phyloP scores from a whole-genome alignment of 2,113 vertebrate genomes.

The Poicephalus gulielmi region DNA sequence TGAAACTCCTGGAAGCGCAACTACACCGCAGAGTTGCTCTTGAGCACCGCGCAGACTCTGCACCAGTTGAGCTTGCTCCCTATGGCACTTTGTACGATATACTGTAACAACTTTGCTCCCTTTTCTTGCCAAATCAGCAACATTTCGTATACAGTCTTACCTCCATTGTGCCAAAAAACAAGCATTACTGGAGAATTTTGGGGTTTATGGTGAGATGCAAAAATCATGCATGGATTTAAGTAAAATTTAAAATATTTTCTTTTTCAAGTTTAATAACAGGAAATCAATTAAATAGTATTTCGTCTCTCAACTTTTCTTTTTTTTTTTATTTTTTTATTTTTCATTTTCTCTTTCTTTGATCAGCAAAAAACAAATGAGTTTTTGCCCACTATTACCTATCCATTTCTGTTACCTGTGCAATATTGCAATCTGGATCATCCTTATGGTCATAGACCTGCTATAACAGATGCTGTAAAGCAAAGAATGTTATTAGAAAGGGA shows the following conservation, averaged over 20 bases:
- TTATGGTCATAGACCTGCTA: not conserved
- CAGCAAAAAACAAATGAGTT: not conserved
- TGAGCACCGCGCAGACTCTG: fast-evolving
- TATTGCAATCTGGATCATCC: not conserved
- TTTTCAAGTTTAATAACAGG: not conserved
- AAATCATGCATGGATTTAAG: not conserved
- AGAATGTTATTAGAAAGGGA: not conserved
- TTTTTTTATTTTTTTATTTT: too few species aligned
- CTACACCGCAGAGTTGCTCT: not conserved
- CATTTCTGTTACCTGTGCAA: not conserved
- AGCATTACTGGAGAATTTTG: not conserved
- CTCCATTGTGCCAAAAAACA: not conserved
- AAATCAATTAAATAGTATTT: fast-evolving
- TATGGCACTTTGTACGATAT: fast-evolving
- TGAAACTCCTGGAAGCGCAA: fast-evolving
- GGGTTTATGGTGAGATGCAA: not conserved
- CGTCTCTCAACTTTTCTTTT: fast-evolving
- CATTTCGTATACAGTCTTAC: not conserved
- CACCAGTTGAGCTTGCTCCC: fast-evolving
- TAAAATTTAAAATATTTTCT: not conserved
- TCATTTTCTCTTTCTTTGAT: not conserved
- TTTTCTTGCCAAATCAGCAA: not conserved
- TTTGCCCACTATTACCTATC: not conserved
- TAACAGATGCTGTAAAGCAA: not conserved
- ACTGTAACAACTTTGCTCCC: not conserved